Evolutionary conservation across 92 coral and sea anemone species (phyloP).

Genomic region (Hydrozoanthus gracilis): DNA sequence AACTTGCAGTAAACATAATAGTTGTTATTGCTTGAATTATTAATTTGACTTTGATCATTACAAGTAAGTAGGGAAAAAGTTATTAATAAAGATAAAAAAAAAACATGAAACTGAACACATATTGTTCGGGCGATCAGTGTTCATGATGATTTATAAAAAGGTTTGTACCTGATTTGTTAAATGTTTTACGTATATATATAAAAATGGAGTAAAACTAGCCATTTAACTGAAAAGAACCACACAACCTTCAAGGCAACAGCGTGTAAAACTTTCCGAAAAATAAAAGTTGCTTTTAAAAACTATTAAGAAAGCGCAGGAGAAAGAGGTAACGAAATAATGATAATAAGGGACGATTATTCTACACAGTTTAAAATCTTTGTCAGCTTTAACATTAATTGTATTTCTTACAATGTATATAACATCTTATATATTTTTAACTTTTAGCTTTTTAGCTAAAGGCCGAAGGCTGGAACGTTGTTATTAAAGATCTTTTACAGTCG

Average conservation of each 20-base stretch:
- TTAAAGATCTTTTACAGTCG: neutral
- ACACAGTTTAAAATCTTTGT: neutral
- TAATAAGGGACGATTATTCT: neutral
- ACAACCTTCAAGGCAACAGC: too few species aligned
- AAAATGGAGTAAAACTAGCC: too few species aligned
- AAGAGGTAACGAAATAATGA: neutral
- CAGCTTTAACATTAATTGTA: neutral
- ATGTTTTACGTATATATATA: too few species aligned
- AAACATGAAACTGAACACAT: neutral
- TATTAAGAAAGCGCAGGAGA: neutral
- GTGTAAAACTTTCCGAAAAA: too few species aligned
- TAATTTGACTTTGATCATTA: neutral
- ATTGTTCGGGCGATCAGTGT: too few species aligned
- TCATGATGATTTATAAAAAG: too few species aligned
- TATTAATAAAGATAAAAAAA: neutral
- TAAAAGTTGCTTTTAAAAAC: neutral
- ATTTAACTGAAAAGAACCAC: too few species aligned
- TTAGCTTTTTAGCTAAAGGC: neutral
- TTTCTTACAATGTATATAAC: neutral
- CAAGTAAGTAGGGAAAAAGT: neutral
- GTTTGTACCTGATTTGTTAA: too few species aligned
- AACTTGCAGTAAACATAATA: too few species aligned
- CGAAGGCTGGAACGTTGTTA: neutral
- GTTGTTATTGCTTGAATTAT: neutral
- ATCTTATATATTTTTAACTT: neutral